phyloP scores from a whole-genome alignment of 2,113 vertebrate genomes.

The Prinia subflava region DNA sequence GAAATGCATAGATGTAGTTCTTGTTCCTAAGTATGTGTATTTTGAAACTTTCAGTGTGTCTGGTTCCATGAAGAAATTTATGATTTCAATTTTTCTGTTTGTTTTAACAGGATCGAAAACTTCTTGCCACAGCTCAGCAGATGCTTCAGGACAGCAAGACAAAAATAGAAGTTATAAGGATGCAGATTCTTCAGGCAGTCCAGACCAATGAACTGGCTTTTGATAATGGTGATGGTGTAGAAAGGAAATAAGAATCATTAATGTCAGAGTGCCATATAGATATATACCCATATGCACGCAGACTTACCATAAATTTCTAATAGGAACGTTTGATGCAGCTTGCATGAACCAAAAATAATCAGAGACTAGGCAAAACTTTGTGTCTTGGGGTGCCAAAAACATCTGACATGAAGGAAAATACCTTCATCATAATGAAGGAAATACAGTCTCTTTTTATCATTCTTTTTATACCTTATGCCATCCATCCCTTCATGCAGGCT shows the following conservation, averaged over 20 bases:
- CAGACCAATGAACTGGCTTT: slow-evolving; percentile 93
- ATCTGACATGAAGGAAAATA: background rate
- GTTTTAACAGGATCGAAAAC: slow-evolving; percentile 88
- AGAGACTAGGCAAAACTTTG: background rate
- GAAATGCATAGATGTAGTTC: background rate
- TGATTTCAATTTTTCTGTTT: background rate
- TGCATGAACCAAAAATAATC: background rate
- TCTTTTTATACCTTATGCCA: background rate
- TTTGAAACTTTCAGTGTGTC: background rate
- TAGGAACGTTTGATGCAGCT: background rate
- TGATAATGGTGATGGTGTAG: slow-evolving; percentile 87
- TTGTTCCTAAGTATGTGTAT: background rate
- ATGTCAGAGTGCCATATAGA: background rate
- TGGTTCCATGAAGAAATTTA: background rate
- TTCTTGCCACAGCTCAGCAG: slow-evolving; percentile 95
- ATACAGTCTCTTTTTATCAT: background rate
- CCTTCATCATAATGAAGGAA: background rate
- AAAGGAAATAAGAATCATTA: slow-evolving; percentile 49
- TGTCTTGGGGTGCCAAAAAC: background rate
- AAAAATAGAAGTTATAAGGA: slow-evolving; percentile 98
- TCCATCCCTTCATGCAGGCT: background rate
- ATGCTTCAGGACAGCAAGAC: slow-evolving; percentile 99
- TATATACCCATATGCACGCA: background rate
- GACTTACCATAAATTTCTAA: background rate
- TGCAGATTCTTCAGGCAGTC: slow-evolving; percentile 98